phyloP scores from a whole-genome alignment of 1,140 invertebrate species.

The Drosophila jambulina region DNA sequence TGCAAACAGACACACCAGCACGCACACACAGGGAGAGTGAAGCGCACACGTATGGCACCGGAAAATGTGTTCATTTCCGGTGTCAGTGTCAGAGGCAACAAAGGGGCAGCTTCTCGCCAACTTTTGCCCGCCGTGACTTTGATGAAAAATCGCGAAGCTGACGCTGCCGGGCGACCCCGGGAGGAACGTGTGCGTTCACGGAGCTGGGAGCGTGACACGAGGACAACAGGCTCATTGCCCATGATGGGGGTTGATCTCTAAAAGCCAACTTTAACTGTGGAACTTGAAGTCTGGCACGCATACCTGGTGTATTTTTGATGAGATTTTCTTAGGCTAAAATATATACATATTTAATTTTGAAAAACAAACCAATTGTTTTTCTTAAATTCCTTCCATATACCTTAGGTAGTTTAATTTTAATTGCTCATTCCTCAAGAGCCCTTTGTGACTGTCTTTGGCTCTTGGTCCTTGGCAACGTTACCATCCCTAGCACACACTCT shows the following conservation, averaged over 20 bases:
- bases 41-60: conserved; percentile 61
- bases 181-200: conserved; percentile 17
- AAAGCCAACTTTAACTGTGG: too few species aligned
- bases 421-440: neutral
- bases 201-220: conserved; percentile 39
- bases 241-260: too few species aligned
- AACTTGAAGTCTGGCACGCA: too few species aligned
- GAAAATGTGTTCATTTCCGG: conserved; percentile 84
- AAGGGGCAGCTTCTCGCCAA: conserved; percentile 58
- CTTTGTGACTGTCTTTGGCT: neutral
- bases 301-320: too few species aligned
- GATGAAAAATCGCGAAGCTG: conserved; percentile 64
- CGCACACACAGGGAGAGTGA: neutral
- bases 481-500: conserved; percentile 21
- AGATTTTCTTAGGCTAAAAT: neutral
- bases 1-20: conserved; percentile 21
- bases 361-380: neutral
- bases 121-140: conserved; percentile 62
- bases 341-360: neutral
- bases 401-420: neutral
- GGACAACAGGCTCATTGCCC: too few species aligned
- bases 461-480: neutral
- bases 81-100: conserved; percentile 74
- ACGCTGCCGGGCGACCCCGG: conserved; percentile 32
- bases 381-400: neutral